These are phyloP conservation scores for Anisognathus igniventris DNA, from an alignment of 2,797 vertebrate species.

Conservation along the genomic window DNA sequence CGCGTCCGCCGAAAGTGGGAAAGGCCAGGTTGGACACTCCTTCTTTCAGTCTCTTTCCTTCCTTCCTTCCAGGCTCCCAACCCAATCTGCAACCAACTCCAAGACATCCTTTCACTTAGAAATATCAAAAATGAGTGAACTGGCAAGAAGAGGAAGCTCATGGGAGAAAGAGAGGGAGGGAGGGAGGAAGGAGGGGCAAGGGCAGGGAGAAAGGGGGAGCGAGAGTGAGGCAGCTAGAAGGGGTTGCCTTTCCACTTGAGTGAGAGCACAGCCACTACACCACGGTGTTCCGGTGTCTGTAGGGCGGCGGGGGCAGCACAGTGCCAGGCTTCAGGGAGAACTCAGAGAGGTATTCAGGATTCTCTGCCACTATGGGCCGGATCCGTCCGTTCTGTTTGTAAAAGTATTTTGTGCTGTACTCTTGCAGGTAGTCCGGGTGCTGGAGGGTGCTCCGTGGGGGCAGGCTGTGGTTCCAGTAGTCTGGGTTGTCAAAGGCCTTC, in stretches of 20 bases:
- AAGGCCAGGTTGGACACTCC: background rate
- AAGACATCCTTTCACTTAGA: slow-evolving; percentile 56
- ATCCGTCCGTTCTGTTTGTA: slow-evolving; percentile 96
- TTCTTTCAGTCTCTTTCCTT: slow-evolving; percentile 43
- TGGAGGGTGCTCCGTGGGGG: slow-evolving; percentile 87
- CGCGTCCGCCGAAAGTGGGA: background rate
- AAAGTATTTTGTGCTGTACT: slow-evolving; percentile 91
- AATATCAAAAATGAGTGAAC: slow-evolving; percentile 69
- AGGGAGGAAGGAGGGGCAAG: slow-evolving; percentile 42
- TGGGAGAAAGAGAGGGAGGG: slow-evolving; percentile 70
- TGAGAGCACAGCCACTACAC: slow-evolving; percentile 78
- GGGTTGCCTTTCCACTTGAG: slow-evolving; percentile 41
- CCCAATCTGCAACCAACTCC: slow-evolving; percentile 41
- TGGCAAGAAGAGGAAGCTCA: slow-evolving; percentile 68
- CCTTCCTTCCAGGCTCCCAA: slow-evolving; percentile 59
- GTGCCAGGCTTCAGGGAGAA: slow-evolving; percentile 90
- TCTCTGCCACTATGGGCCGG: slow-evolving; percentile 89
- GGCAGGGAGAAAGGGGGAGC: background rate
- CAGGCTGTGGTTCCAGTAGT: slow-evolving; percentile 98
- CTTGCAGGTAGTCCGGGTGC: slow-evolving; percentile 89
- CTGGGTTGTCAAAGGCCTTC: slow-evolving; percentile 97
- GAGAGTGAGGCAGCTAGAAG: slow-evolving; percentile 68
- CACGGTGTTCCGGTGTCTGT: slow-evolving; percentile 97
- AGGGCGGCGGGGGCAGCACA: slow-evolving; percentile 92
- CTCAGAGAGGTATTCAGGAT: slow-evolving; percentile 93